These are phyloP conservation scores for Tonatia bakeri DNA, from an alignment of 2,113 vertebrate genomes.

Conservation along the genomic window DNA sequence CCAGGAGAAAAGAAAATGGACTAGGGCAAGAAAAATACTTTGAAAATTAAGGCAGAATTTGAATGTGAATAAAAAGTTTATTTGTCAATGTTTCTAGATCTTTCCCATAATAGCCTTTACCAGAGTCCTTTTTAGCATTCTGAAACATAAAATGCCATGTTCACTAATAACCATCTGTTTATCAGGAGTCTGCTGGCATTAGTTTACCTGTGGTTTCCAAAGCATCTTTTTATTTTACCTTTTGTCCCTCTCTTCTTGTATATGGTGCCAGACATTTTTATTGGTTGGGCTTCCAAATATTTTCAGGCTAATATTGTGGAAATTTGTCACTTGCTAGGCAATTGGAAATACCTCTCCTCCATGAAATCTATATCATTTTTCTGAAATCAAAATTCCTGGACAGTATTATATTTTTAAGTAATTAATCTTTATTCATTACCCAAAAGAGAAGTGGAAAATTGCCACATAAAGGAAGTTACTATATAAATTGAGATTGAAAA, in stretches of 20 bases:
- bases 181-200: neutral
- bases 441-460: slow-evolving; percentile 26
- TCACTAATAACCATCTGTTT: neutral
- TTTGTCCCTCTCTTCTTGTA: neutral
- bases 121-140: neutral
- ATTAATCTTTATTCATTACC: neutral
- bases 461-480: neutral
- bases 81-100: neutral
- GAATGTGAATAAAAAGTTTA: neutral
- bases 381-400: neutral
- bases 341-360: neutral
- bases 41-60: neutral
- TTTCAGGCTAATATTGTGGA: neutral
- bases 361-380: neutral
- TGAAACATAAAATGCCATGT: neutral
- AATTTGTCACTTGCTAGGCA: slow-evolving; percentile 8
- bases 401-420: neutral
- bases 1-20: neutral
- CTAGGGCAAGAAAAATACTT: neutral
- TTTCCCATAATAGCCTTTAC: neutral
- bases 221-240: neutral
- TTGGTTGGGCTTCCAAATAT: slow-evolving; percentile 34
- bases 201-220: neutral
- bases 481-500: neutral
- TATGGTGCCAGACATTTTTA: slow-evolving; percentile 10